Base-by-base conservation (phyloP, 2,888 invertebrate genomes). In the Drosophila paranaensis region DNA sequence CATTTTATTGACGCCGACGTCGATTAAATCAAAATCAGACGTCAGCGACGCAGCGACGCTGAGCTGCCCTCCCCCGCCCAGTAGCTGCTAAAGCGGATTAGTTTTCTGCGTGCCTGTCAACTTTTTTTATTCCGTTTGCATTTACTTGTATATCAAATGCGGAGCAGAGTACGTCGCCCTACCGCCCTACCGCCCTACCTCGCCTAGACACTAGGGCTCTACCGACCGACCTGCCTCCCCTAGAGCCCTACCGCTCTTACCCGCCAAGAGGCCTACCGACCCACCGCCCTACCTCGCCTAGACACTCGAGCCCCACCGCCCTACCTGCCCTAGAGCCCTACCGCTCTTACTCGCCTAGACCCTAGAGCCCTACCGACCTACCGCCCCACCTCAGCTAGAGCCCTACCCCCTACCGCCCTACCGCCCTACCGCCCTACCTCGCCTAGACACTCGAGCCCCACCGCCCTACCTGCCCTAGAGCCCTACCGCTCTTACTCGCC, bases 21-120 rank as follows among this genome's bases (percentile, higher is more conserved):
- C 79, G 76, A 82, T 79, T 81, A 87, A 90, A 90, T 90, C 90
- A 89, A 80, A 90, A 90, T 90, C 90, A 74, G 60, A 61, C 66
- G 33, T 37, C 14, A 53, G 54, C 55, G 74, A 72, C 81, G 71
- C 67, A 66, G 53, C 40, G 13, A 0, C 56, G 56, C 43, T 6
- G 43, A 43, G 20, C 42, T 42, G 42, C 82, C 89, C 20, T 20
- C 20, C 20, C 20, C 83, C 85, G 77, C 78, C 75, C 74, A 81
- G 73, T 55, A 82, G 77, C 71, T 74, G 69, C 69, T 73, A 84
- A 90, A 87, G 88, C 85, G 87, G 90, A 90, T 90, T 90, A 90
- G 70, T 81, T 81, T 79, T 73, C 69, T 89, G 90, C 89, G 73
- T 82, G 77, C 39, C 82, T 89, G 90, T 83, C 90, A 88, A 81